Conservation (phyloP, 1,140 invertebrate genomes). For the Choristoneura fumiferana region DNA sequence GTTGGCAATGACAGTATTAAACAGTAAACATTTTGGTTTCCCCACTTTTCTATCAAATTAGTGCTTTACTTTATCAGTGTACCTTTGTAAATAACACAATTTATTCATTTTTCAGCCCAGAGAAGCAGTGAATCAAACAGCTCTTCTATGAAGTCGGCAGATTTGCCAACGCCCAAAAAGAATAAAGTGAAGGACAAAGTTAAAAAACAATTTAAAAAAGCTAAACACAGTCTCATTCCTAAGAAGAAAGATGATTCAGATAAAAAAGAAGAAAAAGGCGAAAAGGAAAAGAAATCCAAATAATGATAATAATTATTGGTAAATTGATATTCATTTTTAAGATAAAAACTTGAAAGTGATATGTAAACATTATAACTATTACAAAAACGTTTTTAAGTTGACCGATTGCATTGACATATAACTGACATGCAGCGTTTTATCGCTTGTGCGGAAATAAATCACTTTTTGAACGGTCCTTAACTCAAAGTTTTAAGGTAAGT, state of each 20-base stretch:
- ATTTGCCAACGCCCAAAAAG: constrained; percentile 60
- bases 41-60: no score
- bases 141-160: constrained; percentile 64
- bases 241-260: constrained; percentile 63
- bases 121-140: constrained; percentile 69
- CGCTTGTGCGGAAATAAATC: neutral
- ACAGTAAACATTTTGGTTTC: no score
- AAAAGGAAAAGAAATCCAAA: constrained; percentile 63
- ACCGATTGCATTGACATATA: no score
- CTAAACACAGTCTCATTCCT: constrained; percentile 60
- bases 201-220: constrained; percentile 71
- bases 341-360: neutral
- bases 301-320: no score
- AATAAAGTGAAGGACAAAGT: constrained; percentile 72
- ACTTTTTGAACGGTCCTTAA: no score
- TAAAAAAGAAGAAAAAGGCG: constrained; percentile 50
- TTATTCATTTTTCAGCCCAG: constrained; percentile 53
- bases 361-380: no score
- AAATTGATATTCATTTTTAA: neutral
- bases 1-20: no score
- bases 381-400: neutral
- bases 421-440: neutral
- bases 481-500: no score
- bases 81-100: constrained; percentile 11
- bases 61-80: neutral